Evolutionary conservation across 2,888 invertebrate species (phyloP).

Genomic region (Andricus quercusramuli): DNA sequence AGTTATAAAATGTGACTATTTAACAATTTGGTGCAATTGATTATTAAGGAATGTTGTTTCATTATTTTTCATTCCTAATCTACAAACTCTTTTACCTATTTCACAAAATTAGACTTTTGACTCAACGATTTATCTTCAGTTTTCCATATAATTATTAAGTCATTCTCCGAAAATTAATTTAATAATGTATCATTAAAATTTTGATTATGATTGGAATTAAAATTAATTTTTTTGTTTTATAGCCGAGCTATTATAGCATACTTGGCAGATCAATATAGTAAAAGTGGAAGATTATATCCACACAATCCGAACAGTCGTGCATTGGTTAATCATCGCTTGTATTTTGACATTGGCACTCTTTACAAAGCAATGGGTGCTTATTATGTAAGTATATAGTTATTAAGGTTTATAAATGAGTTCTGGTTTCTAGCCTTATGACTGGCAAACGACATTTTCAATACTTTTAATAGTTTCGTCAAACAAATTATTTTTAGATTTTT

Average conservation of each 20-base stretch:
- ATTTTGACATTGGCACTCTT: constrained; percentile 77
- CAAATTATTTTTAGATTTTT: too few species aligned
- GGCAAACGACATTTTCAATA: too few species aligned
- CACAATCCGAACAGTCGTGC: constrained; percentile 75
- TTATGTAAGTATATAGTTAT: constrained; percentile 80
- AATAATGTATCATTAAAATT: too few species aligned
- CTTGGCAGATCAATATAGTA: constrained; percentile 78
- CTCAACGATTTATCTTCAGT: neutral
- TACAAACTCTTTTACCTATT: neutral
- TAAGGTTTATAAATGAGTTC: constrained; percentile 1
- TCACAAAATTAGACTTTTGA: neutral
- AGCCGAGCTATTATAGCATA: constrained; percentile 79
- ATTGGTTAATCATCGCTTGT: constrained; percentile 76
- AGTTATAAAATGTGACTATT: neutral
- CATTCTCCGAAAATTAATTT: too few species aligned
- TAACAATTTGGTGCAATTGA: neutral
- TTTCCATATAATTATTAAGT: too few species aligned
- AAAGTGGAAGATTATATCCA: constrained; percentile 77
- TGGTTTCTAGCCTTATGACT: neutral
- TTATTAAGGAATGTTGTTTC: neutral
- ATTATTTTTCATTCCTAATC: neutral
- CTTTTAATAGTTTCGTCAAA: too few species aligned
- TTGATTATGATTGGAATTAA: neutral
- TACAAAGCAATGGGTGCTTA: constrained; percentile 67
- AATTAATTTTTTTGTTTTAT: constrained; percentile 47